Evolutionary conservation across 2,888 invertebrate genomes (phyloP), one percentile per base, ranked within the genome.

Genomic region (Smittia aterrima): DNA sequence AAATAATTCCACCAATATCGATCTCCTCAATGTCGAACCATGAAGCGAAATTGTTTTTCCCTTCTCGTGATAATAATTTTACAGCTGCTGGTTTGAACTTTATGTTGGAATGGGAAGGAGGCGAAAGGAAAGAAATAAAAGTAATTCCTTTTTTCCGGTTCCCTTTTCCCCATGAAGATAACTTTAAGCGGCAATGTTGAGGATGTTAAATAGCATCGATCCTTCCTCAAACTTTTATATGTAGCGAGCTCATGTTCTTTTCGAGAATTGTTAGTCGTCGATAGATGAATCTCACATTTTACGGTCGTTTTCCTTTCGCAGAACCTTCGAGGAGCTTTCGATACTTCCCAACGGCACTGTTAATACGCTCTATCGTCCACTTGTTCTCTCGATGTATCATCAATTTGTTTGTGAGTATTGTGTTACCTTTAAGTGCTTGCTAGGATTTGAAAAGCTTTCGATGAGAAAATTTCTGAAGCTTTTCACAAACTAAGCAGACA

Each of bases 311-410:
- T 40, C 53, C 20, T 24, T 62, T 72, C 54, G 20, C 27, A 87
- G 89, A 78, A 88, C 89, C 74, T 93, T 95, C 81, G 93, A 94
- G 81, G 91, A 93, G 80, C 86, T 94, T 27, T 92, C 92, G 24
- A 85, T 94, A 76, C 88, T 89, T 76, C 86, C 92, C 9, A 93
- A 93, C 82, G 94, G 93, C 64, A 89, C 89, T 40, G 90, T 95
- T 75, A 94, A 95, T 83, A 89, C 91, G 77, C 89, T 90, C 76
- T 94, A 94, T 83, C 83, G 90, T 77, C 94, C 94, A 16, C 87
- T 94, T 78, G 90, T 93, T 75, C 92, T 96, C 81, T 95, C 96
- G 38, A 87, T 96, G 79, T 98, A 98, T 83, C 92, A 93, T 82
- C 88, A 93, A 77, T 96, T 95, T 84, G 87, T 98, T 79, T 91